Evolutionary conservation across 2,888 invertebrate genomes (phyloP).

Genomic region (Hyposoter didymator): DNA sequence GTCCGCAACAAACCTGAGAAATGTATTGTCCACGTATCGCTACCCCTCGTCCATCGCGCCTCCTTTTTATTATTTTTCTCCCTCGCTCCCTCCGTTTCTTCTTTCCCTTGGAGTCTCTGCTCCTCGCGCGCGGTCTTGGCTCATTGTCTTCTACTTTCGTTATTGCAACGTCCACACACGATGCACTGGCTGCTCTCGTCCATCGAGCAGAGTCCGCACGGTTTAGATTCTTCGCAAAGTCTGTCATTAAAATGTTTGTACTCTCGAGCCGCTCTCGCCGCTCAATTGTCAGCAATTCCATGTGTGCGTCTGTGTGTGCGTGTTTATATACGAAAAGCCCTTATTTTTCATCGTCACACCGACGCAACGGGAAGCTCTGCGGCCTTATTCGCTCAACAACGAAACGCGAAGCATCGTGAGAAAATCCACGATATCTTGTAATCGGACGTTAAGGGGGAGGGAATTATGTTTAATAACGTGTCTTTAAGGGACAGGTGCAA

Average conservation of each 20-base stretch:
- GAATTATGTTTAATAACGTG: constrained; percentile 58
- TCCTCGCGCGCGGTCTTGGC: constrained; percentile 26
- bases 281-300: neutral
- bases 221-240: constrained; percentile 79
- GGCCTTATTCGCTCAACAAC: constrained; percentile 22
- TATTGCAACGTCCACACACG: constrained; percentile 22
- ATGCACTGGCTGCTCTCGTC: constrained; percentile 55
- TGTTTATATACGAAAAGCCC: neutral
- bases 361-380: constrained; percentile 47
- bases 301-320: neutral
- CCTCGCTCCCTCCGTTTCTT: neutral
- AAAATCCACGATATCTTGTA: constrained; percentile 71
- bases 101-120: constrained; percentile 19
- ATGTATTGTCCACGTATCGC: constrained; percentile 64
- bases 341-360: constrained; percentile 60
- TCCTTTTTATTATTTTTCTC: constrained; percentile 50
- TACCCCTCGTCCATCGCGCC: constrained; percentile 35
- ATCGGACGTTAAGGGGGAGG: constrained; percentile 1
- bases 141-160: constrained; percentile 60
- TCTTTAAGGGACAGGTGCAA: constrained; percentile 55
- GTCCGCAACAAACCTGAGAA: constrained; percentile 72
- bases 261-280: constrained; percentile 65
- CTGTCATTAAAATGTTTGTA: constrained; percentile 79
- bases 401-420: constrained; percentile 73
- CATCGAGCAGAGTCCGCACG: constrained; percentile 74